Evolutionary conservation across 2,113 vertebrate species (phyloP), one percentile per base, ranked within the genome.

Genomic region (Siphamia tubifer): DNA sequence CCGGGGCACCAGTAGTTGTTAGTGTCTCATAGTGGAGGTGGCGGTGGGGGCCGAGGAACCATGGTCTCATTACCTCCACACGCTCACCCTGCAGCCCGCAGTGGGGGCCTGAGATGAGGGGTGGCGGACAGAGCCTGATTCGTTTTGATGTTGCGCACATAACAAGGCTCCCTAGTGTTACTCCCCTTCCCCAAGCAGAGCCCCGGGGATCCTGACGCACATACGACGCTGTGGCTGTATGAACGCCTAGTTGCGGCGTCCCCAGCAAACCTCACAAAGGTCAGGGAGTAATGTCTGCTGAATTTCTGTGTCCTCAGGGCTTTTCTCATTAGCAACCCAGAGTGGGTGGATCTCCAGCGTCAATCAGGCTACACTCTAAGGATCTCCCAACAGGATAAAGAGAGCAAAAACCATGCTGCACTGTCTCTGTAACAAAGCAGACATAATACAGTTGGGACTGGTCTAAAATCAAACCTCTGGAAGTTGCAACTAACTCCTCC

Each of bases 1-100:
- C 85, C 48, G 53, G 70, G 90, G 88, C 86, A 84, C 78, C 80
- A 82, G 84, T 48, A 86, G 83, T 86, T 86, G 85, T 85, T 83
- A 83, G 80, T 73, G 84, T 87, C 71, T 84, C 30, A 65, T 20
- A 70, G 73, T 75, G 65, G 68, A 80, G 86, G 81, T 84, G 84
- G 81, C 40, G 43, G 86, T 61, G 77, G 68, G 68, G 65, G 72
- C 44, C 4, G 42, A 13, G 38, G 39, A 65, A 20, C 66, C 78
- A 80, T 49, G 68, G 72, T 87, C 89, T 91, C 90, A 91, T 89
- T 90, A 90, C 86, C 82, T 90, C 81, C 71, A 77, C 85, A 75
- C 77, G 45, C 68, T 83, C 77, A 43, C 65, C 79, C 79, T 24
- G 42, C 83, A 79, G 80, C 75, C 68, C 54, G 12, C 68, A 64